Conservation (phyloP, 2,888 invertebrate genomes). For the Agrenia bidenticulata region DNA sequence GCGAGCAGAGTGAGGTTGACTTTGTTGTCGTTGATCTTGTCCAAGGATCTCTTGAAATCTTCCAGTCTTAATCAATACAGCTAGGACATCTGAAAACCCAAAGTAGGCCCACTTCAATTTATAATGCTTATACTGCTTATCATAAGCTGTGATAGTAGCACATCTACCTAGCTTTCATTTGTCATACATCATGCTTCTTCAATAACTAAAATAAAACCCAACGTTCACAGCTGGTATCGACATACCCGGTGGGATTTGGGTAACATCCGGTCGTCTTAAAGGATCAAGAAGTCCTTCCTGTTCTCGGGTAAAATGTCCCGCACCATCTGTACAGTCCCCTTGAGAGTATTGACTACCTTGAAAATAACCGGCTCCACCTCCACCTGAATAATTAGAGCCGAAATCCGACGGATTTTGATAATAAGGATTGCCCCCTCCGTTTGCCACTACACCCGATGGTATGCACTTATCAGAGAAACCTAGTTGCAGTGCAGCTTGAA, state of each 20-base stretch:
- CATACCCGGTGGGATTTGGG: conserved; percentile 44
- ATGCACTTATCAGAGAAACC: conserved; percentile 32
- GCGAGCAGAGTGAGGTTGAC: background rate
- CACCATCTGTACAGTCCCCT: conserved; percentile 8
- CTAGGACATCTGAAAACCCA: conserved; percentile 39
- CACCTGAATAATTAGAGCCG: background rate
- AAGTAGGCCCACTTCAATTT: background rate
- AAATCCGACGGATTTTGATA: background rate
- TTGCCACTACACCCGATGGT: conserved; percentile 23
- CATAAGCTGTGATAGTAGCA: background rate
- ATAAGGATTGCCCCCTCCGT: background rate
- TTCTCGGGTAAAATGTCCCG: background rate
- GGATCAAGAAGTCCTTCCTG: conserved; percentile 37
- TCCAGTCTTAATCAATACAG: conserved; percentile 39
- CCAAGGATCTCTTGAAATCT: conserved; percentile 39
- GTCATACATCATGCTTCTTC: background rate
- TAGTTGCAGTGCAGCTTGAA: conserved; percentile 23
- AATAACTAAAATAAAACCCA: background rate
- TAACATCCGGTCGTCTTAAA: conserved; percentile 41
- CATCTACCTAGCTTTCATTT: background rate
- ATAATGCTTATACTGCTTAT: background rate
- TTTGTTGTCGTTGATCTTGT: conserved; percentile 14
- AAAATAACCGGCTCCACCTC: background rate
- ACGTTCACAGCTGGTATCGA: background rate
- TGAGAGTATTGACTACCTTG: background rate